Conservation (phyloP, 2,113 vertebrate genomes). For the Ellobius talpinus region DNA sequence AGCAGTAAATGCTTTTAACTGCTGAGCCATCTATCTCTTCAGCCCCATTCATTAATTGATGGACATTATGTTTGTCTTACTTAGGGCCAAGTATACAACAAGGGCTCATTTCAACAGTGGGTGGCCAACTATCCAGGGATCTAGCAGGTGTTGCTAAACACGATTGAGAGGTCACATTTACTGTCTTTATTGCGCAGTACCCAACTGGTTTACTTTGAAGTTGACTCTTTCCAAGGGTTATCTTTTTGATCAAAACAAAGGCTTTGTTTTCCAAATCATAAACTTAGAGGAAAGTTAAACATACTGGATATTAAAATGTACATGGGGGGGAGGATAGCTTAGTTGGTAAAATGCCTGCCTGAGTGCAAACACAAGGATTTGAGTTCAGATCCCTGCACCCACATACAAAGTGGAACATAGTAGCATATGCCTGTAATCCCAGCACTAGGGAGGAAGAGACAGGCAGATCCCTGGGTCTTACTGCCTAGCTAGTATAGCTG, state of each 20-base stretch:
- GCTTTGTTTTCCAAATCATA: slow-evolving; percentile 35
- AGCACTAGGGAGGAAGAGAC: not conserved
- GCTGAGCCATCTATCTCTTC: not conserved
- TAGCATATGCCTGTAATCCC: too few species aligned
- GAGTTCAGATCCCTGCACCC: not conserved
- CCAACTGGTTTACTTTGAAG: not conserved
- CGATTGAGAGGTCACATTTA: not conserved
- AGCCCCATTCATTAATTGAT: not conserved
- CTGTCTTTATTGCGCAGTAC: not conserved
- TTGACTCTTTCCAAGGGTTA: not conserved
- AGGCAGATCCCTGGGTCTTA: not conserved
- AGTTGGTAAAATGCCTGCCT: not conserved
- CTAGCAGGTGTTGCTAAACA: not conserved
- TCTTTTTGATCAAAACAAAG: slow-evolving; percentile 46
- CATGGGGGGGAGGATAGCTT: not conserved
- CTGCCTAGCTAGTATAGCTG: too few species aligned
- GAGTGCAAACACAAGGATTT: not conserved
- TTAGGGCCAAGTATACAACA: not conserved
- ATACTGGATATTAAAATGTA: not conserved
- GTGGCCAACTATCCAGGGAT: not conserved
- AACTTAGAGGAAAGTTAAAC: slow-evolving; percentile 26
- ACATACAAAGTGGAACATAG: not conserved
- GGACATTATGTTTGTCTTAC: not conserved
- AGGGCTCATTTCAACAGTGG: not conserved
- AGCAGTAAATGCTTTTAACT: not conserved